These are phyloP conservation scores for Mesembrinibis cayennensis DNA, from an alignment of 2,113 vertebrate species.

Conservation along the genomic window DNA sequence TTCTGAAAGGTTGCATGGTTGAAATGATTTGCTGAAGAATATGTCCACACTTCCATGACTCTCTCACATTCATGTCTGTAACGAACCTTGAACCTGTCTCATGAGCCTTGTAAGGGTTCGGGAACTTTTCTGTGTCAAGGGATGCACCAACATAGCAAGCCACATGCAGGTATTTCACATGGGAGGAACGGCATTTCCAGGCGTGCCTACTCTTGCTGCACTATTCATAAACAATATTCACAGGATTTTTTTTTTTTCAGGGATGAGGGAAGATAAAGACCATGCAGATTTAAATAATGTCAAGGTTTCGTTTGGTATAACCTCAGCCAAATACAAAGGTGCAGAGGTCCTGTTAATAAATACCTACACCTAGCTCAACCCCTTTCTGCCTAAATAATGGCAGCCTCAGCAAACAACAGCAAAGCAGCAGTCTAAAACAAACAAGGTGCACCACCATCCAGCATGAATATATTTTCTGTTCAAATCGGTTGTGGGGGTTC, in stretches of 20 bases:
- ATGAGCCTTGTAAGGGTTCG: background rate
- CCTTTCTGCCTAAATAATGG: background rate
- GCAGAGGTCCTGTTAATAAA: background rate
- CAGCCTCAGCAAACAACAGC: background rate
- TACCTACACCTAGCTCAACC: background rate
- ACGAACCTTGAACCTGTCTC: background rate
- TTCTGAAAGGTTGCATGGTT: background rate
- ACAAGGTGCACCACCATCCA: background rate
- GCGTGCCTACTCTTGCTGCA: background rate
- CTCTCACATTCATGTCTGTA: background rate
- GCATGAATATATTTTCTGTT: background rate
- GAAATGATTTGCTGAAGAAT: background rate
- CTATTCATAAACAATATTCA: background rate
- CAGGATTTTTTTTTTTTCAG: background rate
- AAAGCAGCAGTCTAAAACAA: background rate
- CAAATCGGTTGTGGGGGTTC: background rate
- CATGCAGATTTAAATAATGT: background rate
- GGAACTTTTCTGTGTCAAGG: background rate
- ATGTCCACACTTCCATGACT: background rate
- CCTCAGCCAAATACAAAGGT: background rate
- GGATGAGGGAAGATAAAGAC: background rate
- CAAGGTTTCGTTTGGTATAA: background rate
- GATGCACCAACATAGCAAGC: background rate
- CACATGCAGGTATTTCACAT: rapidly evolving
- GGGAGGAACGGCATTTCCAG: background rate